Base-by-base conservation (phyloP, 92 coral and sea anemone species). In the Bergia sp. region DNA sequence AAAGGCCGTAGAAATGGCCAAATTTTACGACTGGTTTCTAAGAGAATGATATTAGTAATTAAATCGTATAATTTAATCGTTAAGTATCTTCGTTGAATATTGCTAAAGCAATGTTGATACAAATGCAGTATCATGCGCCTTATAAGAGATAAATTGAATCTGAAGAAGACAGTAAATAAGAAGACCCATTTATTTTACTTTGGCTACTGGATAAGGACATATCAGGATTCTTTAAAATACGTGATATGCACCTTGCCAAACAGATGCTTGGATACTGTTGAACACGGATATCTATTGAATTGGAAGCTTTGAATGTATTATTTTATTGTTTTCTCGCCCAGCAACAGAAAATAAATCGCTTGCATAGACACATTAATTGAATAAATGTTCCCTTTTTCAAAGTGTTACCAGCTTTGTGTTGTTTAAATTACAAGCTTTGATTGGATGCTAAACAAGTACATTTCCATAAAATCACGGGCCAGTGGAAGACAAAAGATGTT, bases 321-420 rank as follows among this genome's bases (percentile, higher is more conserved):
- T 79, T 21, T 38, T 47, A 65, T 47, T 49, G 82, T 49, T 11
- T 23, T 40, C 82, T 49, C 37, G 66, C 82, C 65, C 39, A 45
- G 82, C 82, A 79, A 79, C 82, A 42, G 58, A 79, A 45, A 47
- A 79, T 49, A n/a, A 49, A 47, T 79, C 43, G 15, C 39, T 79
- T 36, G 5, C 11, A 21, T 8, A 1, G 21, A 45, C 36, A 78
- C 36, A 49, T 47, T 49, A 47, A 45, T 74, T 74, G 77, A 74
- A 38, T 37, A 13, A 74, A 74, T 7, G 47, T 15, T 36, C 44
- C 5, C 18, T 73, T 73, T 73, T 36, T 73, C 21, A 2, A 10
- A 74, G 47, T 74, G 21, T 39, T 74, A 37, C 40, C 20, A 29
- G 43, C 43, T 73, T 38, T 16, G 77, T 2, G 5, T 37, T 38